Conservation (phyloP, 2,113 vertebrate genomes). For the Nyctibius bracteatus region DNA sequence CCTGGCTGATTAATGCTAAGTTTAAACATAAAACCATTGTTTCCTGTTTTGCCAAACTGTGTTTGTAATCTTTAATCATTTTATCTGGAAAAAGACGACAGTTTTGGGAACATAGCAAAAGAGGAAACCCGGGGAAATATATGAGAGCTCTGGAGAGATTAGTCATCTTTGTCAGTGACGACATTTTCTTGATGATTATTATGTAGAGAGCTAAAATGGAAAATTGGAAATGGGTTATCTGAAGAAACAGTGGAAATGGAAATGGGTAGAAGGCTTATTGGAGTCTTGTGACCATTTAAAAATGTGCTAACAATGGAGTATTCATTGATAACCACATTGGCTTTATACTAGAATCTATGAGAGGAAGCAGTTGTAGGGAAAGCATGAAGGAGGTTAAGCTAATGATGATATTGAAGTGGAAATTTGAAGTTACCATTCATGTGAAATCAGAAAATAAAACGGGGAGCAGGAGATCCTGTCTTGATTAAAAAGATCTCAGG, state of each 20-base stretch:
- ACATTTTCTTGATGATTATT: slow-evolving; percentile 1
- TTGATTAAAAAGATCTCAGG: background rate
- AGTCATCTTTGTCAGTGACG: background rate
- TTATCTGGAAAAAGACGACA: slow-evolving; percentile 10
- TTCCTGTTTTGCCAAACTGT: background rate
- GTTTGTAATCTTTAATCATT: slow-evolving; percentile 15
- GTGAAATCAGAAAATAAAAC: background rate
- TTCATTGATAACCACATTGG: background rate
- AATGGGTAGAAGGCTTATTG: slow-evolving; percentile 46
- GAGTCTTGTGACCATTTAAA: background rate
- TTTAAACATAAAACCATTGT: background rate
- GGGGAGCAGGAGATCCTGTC: background rate
- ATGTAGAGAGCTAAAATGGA: slow-evolving; percentile 25
- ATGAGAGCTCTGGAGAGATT: background rate
- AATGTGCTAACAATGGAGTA: slow-evolving; percentile 41
- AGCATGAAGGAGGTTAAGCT: background rate
- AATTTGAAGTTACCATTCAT: background rate
- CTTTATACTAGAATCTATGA: slow-evolving; percentile 12
- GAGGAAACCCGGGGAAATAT: slow-evolving; percentile 6
- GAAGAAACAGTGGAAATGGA: slow-evolving; percentile 45
- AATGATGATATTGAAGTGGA: background rate
- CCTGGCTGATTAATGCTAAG: background rate
- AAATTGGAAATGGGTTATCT: slow-evolving; percentile 49
- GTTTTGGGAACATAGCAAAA: slow-evolving; percentile 22
- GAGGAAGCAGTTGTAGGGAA: slow-evolving; percentile 19